These are phyloP conservation scores for Ornithoptera priamus DNA, from an alignment of 2,888 invertebrate genomes.

Conservation along the genomic window DNA sequence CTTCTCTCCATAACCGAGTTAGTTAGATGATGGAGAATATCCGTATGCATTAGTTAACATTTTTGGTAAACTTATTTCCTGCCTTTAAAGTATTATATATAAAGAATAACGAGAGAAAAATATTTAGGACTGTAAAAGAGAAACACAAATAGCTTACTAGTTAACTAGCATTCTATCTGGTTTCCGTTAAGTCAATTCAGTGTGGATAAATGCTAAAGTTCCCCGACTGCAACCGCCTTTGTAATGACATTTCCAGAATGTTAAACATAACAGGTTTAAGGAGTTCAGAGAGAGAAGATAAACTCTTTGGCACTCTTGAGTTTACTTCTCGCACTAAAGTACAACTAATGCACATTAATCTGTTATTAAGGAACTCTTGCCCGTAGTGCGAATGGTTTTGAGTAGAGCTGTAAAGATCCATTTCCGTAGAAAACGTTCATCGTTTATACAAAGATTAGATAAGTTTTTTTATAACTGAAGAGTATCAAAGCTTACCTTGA, in stretches of 20 bases:
- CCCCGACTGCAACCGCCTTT: neutral
- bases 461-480: neutral
- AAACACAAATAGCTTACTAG: neutral
- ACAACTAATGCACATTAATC: neutral
- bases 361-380: neutral
- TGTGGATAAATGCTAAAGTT: neutral
- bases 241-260: neutral
- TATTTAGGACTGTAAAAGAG: neutral
- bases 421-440: neutral
- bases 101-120: neutral
- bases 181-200: neutral
- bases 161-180: neutral
- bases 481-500: neutral
- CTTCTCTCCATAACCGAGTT: too few species aligned
- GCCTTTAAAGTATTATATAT: too few species aligned
- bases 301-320: neutral
- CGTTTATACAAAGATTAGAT: conserved; percentile 1
- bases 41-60: too few species aligned
- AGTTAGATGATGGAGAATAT: too few species aligned
- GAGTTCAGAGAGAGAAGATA: neutral
- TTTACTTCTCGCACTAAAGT: neutral
- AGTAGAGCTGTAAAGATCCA: conserved; percentile 1
- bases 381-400: neutral
- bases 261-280: neutral
- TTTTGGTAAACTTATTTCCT: too few species aligned